Conservation (phyloP, 2,797 vertebrate species). For the Macropodus opercularis region DNA sequence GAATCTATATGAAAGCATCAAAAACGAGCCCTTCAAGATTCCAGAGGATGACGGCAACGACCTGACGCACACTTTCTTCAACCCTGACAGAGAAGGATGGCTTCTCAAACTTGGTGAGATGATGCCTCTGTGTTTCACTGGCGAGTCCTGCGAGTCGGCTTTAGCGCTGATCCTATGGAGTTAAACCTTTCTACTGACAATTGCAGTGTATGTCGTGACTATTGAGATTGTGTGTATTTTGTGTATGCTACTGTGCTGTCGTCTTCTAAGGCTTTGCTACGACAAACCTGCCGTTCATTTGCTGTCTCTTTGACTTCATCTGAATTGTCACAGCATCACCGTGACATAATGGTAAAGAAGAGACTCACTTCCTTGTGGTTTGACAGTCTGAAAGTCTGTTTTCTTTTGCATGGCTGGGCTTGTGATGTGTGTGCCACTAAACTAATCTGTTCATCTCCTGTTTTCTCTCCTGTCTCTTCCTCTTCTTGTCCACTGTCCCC, state of each 20-base stretch:
- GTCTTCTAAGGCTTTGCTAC: constrained; percentile 50
- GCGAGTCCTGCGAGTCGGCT: background rate
- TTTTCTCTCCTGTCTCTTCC: constrained; percentile 41
- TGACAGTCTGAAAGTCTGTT: constrained; percentile 51
- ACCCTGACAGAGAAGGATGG: constrained; percentile 97
- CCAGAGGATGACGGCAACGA: constrained; percentile 95
- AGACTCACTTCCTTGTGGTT: constrained; percentile 46
- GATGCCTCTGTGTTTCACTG: constrained; percentile 1
- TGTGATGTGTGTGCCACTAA: constrained; percentile 78
- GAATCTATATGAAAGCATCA: constrained; percentile 94
- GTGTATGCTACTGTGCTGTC: constrained; percentile 19
- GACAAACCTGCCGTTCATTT: constrained; percentile 37
- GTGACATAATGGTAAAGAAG: constrained; percentile 47
- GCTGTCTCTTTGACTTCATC: constrained; percentile 48
- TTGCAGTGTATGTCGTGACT: background rate
- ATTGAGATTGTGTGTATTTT: background rate
- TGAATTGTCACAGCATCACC: constrained; percentile 36
- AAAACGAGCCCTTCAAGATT: constrained; percentile 96
- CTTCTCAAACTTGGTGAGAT: constrained; percentile 93
- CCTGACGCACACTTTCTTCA: constrained; percentile 95
- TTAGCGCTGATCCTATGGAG: background rate
- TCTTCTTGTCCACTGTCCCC: constrained; percentile 49
- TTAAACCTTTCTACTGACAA: background rate
- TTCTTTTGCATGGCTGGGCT: constrained; percentile 77
- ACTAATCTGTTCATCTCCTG: constrained; percentile 59